Conservation (phyloP, 2,797 vertebrate species). For the Coreius guichenoti region DNA sequence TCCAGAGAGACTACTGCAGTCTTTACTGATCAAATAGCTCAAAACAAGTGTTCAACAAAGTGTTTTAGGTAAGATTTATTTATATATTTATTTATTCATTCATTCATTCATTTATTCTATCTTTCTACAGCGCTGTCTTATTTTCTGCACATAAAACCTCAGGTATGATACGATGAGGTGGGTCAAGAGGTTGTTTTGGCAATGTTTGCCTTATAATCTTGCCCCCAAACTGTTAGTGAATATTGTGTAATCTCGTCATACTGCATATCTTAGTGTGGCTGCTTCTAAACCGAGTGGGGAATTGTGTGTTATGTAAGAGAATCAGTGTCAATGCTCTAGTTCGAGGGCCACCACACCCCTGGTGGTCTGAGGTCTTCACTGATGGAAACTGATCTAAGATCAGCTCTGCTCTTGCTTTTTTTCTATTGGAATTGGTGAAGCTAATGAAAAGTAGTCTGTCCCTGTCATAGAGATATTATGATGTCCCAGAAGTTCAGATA, state of each 20-base stretch:
- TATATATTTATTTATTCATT: no score
- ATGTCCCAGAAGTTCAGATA: background rate
- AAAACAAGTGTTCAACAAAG: background rate
- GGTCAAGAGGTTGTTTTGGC: background rate
- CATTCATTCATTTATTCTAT: background rate
- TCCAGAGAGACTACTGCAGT: background rate
- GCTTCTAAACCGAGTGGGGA: background rate
- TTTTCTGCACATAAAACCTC: background rate
- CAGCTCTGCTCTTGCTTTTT: background rate
- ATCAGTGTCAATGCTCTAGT: background rate
- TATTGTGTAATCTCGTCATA: background rate
- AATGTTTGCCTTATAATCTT: background rate
- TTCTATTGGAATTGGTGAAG: background rate
- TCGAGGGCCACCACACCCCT: background rate
- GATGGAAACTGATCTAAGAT: background rate
- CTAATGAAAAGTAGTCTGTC: background rate
- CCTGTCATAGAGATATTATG: background rate
- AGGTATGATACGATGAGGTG: background rate
- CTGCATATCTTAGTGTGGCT: background rate
- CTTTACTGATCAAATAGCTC: background rate
- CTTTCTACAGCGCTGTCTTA: background rate
- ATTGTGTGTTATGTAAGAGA: background rate
- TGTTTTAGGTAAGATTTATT: background rate
- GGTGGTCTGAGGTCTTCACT: conserved; percentile 10
- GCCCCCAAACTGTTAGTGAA: background rate